Base-by-base conservation (phyloP, 2,888 invertebrate species). In the Herminia tarsipennalis region DNA sequence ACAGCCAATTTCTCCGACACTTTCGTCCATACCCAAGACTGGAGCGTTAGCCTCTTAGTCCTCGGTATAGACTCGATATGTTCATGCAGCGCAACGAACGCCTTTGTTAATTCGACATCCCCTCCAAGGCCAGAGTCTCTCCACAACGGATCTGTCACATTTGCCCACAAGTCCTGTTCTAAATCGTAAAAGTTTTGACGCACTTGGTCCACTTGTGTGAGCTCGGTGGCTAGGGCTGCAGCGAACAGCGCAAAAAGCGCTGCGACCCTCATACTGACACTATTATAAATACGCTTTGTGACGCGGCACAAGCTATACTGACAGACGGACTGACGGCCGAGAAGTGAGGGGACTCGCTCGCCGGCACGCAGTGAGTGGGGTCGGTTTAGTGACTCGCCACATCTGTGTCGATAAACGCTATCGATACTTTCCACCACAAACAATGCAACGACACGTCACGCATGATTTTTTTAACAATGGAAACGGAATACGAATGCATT, bases 11-110 rank as follows among this genome's bases (percentile, higher is more conserved):
- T 94, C 20, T 92, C 88, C 46, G 93, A 89, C 1, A 94, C 88
- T 40, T 93, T 87, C 21, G 87, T 92, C 94, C 96, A 96, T 50
- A 94, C 81, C 93, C 95, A 95, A 3, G 93, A 73, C 16, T 74
- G 63, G 16, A 86, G 47, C 16, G 77, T 68, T 6, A 83, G 76
- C 16, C 83, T 70, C 35, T 76, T 77, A 18, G 76, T 51, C 39
- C 62, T 62, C 35, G 84, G 83, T 30, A 86, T 63, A 25, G 69
- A 54, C 37, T 93, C 89, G 12, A 94, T 64, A 13, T 77, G 74
- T 51, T 93, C 91, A 52, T 93, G 93, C 64, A 94, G 91, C 9
- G 76, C 75, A 51, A 92, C 88, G 75, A 94, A 94, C 34, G 86
- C 86, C 67, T 90, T 88, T 59, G 95, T 92, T 32, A 95, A 74